These are phyloP conservation scores for Oreortyx pictus DNA, from an alignment of 2,797 vertebrate species.

Conservation along the genomic window DNA sequence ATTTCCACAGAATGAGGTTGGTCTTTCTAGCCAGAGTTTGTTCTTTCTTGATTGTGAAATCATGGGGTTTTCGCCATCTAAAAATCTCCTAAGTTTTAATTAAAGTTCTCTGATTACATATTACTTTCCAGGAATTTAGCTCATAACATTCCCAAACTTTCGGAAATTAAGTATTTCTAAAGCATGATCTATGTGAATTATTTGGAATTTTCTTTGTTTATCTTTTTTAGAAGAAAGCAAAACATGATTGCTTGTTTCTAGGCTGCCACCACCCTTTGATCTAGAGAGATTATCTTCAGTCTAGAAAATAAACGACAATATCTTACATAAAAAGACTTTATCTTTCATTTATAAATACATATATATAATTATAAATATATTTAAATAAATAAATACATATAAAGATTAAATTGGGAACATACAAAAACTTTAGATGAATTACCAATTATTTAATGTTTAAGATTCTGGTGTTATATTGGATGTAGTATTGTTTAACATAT, in stretches of 20 bases:
- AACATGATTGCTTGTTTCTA: background rate
- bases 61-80: background rate
- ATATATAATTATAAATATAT: background rate
- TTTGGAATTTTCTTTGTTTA: background rate
- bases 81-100: background rate
- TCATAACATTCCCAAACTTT: constrained; percentile 4
- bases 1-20: background rate
- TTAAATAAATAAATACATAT: background rate
- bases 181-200: background rate
- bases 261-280: background rate
- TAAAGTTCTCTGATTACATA: background rate
- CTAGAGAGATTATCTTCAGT: background rate
- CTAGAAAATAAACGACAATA: background rate
- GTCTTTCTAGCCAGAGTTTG: background rate
- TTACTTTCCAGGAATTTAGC: constrained; percentile 34
- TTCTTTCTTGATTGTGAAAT: constrained; percentile 34
- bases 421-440: background rate
- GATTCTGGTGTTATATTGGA: background rate
- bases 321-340: background rate
- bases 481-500: background rate
- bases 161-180: background rate
- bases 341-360: background rate
- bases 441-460: background rate
- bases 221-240: background rate
- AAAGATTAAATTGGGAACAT: background rate